Conservation (phyloP, 2,888 invertebrate species). For the Xanthia icteritia region DNA sequence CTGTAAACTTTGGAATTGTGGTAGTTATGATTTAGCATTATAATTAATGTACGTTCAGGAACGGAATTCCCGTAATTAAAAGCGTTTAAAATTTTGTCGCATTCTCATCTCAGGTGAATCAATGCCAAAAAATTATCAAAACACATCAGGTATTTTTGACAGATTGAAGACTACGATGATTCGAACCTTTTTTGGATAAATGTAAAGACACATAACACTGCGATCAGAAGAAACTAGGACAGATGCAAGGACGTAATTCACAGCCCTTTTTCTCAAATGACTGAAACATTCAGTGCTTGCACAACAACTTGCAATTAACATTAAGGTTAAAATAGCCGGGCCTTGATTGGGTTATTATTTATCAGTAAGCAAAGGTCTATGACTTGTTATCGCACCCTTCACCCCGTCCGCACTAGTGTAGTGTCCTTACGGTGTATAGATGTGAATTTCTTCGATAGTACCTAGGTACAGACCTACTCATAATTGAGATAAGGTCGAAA, state of each 20-base stretch:
- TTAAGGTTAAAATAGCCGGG: conserved; percentile 4
- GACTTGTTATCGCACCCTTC: conserved; percentile 57
- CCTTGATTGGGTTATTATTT: conserved; percentile 28
- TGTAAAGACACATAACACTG: background rate
- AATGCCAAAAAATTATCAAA: no score
- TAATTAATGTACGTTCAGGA: no score
- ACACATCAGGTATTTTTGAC: no score
- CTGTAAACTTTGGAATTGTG: background rate
- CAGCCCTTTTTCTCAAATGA: background rate
- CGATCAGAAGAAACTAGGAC: background rate
- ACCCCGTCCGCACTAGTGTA: conserved; percentile 1
- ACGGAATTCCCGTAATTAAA: no score
- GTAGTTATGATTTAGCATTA: background rate
- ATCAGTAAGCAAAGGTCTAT: conserved; percentile 55
- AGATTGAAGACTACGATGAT: no score
- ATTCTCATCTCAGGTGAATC: no score
- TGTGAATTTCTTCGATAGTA: no score
- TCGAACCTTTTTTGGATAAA: background rate
- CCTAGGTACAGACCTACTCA: background rate
- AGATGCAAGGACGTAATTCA: background rate
- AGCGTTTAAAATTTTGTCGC: no score
- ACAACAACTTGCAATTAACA: background rate
- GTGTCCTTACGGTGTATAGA: no score
- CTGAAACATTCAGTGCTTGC: background rate
- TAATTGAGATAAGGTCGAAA: background rate